Evolutionary conservation across 1,140 invertebrate genomes (phyloP).

Genomic region (Drosophila guanche): DNA sequence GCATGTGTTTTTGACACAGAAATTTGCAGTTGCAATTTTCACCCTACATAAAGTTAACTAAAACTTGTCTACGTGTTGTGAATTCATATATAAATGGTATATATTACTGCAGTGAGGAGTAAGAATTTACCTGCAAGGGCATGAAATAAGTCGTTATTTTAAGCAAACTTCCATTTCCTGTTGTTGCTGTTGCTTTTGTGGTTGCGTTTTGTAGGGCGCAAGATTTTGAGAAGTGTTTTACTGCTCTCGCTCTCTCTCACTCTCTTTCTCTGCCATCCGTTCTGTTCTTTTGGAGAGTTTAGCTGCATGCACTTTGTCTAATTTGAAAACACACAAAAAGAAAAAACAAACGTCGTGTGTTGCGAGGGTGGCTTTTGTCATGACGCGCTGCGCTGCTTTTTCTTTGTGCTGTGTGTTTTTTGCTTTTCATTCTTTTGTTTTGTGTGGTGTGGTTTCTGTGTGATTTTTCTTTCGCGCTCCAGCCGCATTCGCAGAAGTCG

Average conservation of each 20-base stretch:
- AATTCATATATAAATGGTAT: too few species aligned
- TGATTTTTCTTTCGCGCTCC: slow-evolving; percentile 68
- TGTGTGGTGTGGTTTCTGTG: slow-evolving; percentile 21
- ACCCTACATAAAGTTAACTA: too few species aligned
- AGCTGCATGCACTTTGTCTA: slow-evolving; percentile 32
- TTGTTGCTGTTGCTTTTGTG: slow-evolving; percentile 21
- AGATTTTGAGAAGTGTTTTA: slow-evolving; percentile 6
- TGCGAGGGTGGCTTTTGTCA: slow-evolving; percentile 52
- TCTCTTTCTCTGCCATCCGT: too few species aligned
- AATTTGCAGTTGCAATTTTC: too few species aligned
- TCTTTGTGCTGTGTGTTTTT: slow-evolving; percentile 31
- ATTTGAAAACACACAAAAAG: slow-evolving; percentile 23
- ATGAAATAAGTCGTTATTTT: background rate
- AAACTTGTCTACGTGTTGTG: too few species aligned
- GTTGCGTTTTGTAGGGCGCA: slow-evolving; percentile 5
- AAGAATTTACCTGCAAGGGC: too few species aligned
- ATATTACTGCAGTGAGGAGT: too few species aligned
- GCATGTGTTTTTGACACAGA: too few species aligned
- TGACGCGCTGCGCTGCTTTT: slow-evolving; percentile 22
- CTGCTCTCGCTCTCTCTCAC: background rate
- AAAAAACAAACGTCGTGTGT: slow-evolving; percentile 17
- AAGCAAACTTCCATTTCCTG: background rate
- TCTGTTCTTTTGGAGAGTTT: background rate
- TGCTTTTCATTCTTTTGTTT: slow-evolving; percentile 62
- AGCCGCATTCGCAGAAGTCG: slow-evolving; percentile 24